Evolutionary conservation across 2,797 vertebrate species (phyloP), one percentile per base, ranked within the genome.

Genomic region (Sebastes diploproa): DNA sequence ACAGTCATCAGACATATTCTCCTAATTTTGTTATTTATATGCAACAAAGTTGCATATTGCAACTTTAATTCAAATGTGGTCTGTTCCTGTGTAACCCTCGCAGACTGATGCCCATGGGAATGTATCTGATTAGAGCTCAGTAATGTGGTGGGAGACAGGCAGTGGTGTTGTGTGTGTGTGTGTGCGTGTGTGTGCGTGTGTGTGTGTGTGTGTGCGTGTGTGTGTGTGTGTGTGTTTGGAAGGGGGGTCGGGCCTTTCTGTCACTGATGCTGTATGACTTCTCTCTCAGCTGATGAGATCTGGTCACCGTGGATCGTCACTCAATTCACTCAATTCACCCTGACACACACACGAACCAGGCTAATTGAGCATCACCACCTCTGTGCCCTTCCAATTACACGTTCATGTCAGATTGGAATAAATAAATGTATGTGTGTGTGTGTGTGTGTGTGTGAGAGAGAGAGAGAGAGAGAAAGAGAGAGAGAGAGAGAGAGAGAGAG

Each of bases 351-450:
- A 68, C 25, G 0, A 61, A 60, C 23, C 73, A 3, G 52, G 62
- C 71, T 89, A 91, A 90, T 87, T 84, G 81, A 87, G 86, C 87
- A 66, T 79, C 75, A 54, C 67, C 77, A 78, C 81, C 83, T 50
- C 66, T n/a, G 34, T 65, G 78, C 70, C 83, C 76, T 62, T 80
- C 34, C 87, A 86, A 89, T 91, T 89, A 89, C 72, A 61, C 1
- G 14, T 61, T 84, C 20, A 76, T 65, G 68, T 42, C 54, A 58
- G 71, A 73, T 66, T 2, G 25, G 27, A 78, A 83, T 77, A 82
- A 76, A 87, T 87, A 75, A 50, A 34, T 68, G 6, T 81, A 3
- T 42, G 10, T 34, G 38, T 67, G 23, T 30, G 34, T 75, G 46
- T 23, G 25, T 60, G 62, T 5, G 55, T 18, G 46, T 7, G 27